These are phyloP conservation scores for Rhamphomyia laevipes DNA, from an alignment of 2,888 invertebrate species.

Conservation along the genomic window DNA sequence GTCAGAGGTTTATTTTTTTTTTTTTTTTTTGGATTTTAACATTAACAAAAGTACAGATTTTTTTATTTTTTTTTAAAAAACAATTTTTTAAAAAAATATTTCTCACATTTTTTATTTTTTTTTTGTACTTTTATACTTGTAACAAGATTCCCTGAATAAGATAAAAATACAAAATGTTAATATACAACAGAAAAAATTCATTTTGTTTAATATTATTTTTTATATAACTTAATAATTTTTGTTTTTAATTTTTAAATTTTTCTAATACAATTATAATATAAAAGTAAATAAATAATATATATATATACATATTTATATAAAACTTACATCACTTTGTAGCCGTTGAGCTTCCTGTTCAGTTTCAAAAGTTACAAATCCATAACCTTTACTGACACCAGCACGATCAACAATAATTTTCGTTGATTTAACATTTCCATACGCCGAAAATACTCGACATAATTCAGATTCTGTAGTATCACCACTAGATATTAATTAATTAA, in stretches of 20 bases:
- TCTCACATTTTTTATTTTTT: background rate
- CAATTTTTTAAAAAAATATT: background rate
- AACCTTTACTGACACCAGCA: conserved; percentile 79
- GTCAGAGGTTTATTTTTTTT: background rate
- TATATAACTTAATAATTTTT: background rate
- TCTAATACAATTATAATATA: background rate
- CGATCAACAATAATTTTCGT: conserved; percentile 92
- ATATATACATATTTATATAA: too few relatives aligned
- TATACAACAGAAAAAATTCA: background rate
- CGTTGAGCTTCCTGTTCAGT: conserved; percentile 74
- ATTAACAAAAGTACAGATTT: background rate
- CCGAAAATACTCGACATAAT: conserved; percentile 80
- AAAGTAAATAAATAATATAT: too few relatives aligned
- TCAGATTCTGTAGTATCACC: conserved; percentile 88
- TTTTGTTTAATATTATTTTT: background rate
- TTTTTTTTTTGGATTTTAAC: background rate
- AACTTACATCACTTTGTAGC: conserved; percentile 54
- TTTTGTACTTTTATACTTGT: background rate
- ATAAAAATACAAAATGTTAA: background rate
- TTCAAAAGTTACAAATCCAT: conserved; percentile 72
- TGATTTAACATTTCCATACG: conserved; percentile 78
- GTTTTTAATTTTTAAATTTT: background rate
- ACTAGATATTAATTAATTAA: conserved; percentile 18
- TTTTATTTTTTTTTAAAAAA: background rate
- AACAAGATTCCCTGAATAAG: background rate